phyloP scores from a whole-genome alignment of 2,113 vertebrate genomes.

The Antennarius striatus region DNA sequence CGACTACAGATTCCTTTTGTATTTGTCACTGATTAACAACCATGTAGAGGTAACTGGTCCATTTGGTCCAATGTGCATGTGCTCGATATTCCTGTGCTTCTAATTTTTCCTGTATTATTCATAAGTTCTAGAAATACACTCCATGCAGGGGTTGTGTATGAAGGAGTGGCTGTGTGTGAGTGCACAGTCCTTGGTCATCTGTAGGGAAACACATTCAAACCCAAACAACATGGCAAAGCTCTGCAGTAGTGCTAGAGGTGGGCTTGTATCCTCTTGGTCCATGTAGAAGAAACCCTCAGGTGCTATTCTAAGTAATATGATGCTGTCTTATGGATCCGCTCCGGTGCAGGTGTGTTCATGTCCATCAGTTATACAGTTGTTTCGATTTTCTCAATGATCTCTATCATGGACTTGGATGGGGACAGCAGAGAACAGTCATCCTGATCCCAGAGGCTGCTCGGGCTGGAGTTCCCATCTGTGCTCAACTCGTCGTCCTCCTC shows the following conservation, averaged over 20 bases:
- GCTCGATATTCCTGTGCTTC: constrained; percentile 59
- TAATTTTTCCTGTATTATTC: constrained; percentile 22
- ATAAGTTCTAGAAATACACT: constrained; percentile 48
- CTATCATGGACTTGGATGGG: constrained; percentile 92
- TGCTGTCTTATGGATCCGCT: constrained; percentile 13
- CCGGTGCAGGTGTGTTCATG: constrained; percentile 19
- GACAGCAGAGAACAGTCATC: constrained; percentile 91
- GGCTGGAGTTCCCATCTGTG: constrained; percentile 89
- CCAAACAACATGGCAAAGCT: constrained; percentile 20
- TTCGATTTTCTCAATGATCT: constrained; percentile 98
- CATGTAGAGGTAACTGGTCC: constrained; percentile 13
- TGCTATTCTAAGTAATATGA: constrained; percentile 19
- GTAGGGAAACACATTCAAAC: constrained; percentile 40
- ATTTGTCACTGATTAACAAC: constrained; percentile 6
- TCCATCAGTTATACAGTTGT: constrained; percentile 88
- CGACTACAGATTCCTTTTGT: not conserved
- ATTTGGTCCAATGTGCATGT: constrained; percentile 53
- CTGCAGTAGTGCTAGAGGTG: not conserved
- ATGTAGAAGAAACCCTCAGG: constrained; percentile 28
- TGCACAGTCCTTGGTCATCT: constrained; percentile 48
- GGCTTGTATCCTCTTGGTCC: constrained; percentile 30
- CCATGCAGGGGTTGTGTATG: constrained; percentile 56
- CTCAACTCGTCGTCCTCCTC: constrained; percentile 81
- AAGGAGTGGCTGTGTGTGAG: constrained; percentile 49
- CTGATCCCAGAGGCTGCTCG: constrained; percentile 92